Base-by-base conservation (phyloP, 2,797 vertebrate species). In the Ctenosaura bakeri region DNA sequence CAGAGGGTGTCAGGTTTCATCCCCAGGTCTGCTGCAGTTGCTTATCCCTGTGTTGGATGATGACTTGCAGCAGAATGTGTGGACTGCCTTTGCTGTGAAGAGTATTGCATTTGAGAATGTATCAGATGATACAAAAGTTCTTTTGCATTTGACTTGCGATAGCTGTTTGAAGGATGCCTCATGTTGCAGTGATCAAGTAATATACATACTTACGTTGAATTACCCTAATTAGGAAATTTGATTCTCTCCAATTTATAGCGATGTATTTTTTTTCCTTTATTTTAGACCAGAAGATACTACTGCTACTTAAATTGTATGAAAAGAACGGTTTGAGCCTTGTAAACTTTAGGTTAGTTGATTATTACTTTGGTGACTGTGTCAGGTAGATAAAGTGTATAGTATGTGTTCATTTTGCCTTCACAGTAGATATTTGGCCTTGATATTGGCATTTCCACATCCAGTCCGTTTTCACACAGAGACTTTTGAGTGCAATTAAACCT, bases 271-370 rank as follows among this genome's bases (percentile, higher is more conserved):
- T 24, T 71, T 78, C 64, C 6, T 81, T 88, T 87, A 94, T 90
- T 95, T 54, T 91, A 99, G 99, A 99, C 97, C 99, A 99, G 96
- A 99, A 98, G 93, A 96, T 99, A 50, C 90, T 99, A 14, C 96
- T 98, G 24, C 97, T 99, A 8, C 98, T 99, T 42, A 98, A 95
- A 93, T 96, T 98, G 7, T 99, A 99, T 90, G 99, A 99, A 94
- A 97, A 95, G 94, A 98, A 98, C 95, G 93, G 96, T 38, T 93
- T 98, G 73, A 99, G 98, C 94, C 97, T 99, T 82, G 56, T 98
- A 35, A 98, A 97, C 82, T 98, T 98, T 94, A 96, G 97, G 98
- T 98, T 93, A 92, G 95, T n/a, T 32, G 26, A 32, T n/a, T 3
- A 29, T 54, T 29, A 81, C 35, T 13, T 83, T 92, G 12, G 35